These are phyloP conservation scores for Hydrozoanthus gracilis DNA, from an alignment of 92 coral and sea anemone genomes.

Conservation along the genomic window DNA sequence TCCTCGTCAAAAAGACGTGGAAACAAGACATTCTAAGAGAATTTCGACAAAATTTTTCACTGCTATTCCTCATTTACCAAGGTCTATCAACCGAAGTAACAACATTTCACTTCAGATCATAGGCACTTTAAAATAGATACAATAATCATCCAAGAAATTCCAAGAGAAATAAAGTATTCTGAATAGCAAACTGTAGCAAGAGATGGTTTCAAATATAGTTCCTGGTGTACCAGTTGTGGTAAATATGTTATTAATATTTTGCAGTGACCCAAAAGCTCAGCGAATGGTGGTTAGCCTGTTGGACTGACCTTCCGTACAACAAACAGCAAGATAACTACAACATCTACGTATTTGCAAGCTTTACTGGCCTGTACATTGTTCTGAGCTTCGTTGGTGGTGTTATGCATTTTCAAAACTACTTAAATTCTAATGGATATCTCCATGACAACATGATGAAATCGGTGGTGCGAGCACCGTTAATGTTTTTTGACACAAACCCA, in stretches of 20 bases:
- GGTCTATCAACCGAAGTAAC: too few relatives aligned
- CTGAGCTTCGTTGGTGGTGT: slow-evolving; percentile 33
- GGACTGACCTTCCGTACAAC: slow-evolving; percentile 34
- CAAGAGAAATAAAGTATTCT: not conserved
- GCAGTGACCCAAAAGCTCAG: slow-evolving; percentile 43
- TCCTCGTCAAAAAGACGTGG: too few relatives aligned
- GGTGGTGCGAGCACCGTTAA: slow-evolving; percentile 28
- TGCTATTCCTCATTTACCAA: too few relatives aligned
- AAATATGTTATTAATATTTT: not conserved
- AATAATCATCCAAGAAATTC: too few relatives aligned
- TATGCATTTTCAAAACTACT: slow-evolving; percentile 34
- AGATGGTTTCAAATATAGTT: too few relatives aligned
- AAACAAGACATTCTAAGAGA: too few relatives aligned
- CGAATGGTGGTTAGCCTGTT: slow-evolving; percentile 43
- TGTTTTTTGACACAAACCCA: slow-evolving; percentile 45
- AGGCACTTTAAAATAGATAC: too few relatives aligned
- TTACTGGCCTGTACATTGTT: slow-evolving; percentile 2
- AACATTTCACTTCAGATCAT: too few relatives aligned
- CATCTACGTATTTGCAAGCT: slow-evolving; percentile 19
- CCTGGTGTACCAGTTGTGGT: not conserved
- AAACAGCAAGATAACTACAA: slow-evolving; percentile 33
- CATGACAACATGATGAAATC: slow-evolving; percentile 40
- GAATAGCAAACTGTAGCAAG: not conserved
- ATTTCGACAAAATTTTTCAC: too few relatives aligned
- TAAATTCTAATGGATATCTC: slow-evolving; percentile 41